Evolutionary conservation across 2,797 vertebrate species (phyloP).

Genomic region (Miichthys miiuy): DNA sequence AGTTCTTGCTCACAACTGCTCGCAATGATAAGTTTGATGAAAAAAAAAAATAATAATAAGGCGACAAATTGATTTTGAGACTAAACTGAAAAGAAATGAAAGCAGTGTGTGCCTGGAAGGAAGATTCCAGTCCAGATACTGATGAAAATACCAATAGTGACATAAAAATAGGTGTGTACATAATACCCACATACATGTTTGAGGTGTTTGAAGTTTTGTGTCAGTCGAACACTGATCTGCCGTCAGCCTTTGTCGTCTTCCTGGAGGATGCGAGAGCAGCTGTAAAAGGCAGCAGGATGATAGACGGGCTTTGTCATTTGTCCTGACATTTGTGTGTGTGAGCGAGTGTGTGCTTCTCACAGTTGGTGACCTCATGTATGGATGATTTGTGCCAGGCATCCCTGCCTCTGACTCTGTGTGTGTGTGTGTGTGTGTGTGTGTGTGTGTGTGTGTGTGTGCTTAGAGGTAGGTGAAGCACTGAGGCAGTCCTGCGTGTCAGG

Average conservation of each 20-base stretch:
- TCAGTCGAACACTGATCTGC: not conserved
- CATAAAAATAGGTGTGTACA: not conserved
- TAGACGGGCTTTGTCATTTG: slow-evolving; percentile 30
- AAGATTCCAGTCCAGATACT: not conserved
- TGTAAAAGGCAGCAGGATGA: slow-evolving; percentile 43
- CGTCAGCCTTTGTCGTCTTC: not conserved
- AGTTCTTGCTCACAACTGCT: too few species aligned
- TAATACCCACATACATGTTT: too few species aligned
- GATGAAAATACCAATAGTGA: not conserved
- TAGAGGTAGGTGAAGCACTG: slow-evolving; percentile 34
- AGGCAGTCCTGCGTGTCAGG: slow-evolving; percentile 25
- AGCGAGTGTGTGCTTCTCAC: not conserved
- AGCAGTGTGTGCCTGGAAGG: not conserved
- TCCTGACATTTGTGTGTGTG: slow-evolving; percentile 23
- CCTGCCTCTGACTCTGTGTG: not conserved
- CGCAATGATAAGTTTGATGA: not conserved
- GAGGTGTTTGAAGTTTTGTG: not conserved
- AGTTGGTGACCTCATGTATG: slow-evolving; percentile 18
- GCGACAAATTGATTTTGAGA: too few species aligned
- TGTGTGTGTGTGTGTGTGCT: slow-evolving; percentile 20
- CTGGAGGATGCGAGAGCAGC: slow-evolving; percentile 22
- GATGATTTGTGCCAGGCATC: slow-evolving; percentile 12
- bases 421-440: slow-evolving; percentile 8
- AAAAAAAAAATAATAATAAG: not conserved
- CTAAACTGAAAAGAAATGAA: not conserved